Percentiles rank a stretch among this genome's conserved stretches.
These are phyloP conservation scores for Eubasilissa splendida DNA, from an alignment of 2,888 invertebrate species.

Conservation along the genomic window DNA sequence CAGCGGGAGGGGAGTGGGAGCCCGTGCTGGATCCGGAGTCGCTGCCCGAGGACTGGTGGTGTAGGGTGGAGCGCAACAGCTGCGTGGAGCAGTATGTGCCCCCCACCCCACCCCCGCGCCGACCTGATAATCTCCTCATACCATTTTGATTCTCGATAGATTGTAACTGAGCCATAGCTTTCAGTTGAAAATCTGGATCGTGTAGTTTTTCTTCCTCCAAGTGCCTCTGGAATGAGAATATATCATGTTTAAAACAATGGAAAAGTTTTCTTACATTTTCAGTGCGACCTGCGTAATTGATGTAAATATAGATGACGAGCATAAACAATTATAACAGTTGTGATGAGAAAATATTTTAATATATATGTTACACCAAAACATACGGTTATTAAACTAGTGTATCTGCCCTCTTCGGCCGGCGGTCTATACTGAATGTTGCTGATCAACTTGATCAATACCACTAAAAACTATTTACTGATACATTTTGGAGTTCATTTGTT, in stretches of 20 bases:
- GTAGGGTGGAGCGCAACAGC: conserved; percentile 63
- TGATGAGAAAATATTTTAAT: neutral
- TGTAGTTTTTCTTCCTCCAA: conserved; percentile 77
- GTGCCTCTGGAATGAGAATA: conserved; percentile 63
- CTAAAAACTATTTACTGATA: too few relatives aligned
- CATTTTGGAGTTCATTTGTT: too few relatives aligned
- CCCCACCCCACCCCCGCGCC: conserved; percentile 63
- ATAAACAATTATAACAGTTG: neutral
- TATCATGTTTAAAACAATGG: neutral
- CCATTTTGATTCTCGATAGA: conserved; percentile 74
- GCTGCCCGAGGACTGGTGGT: conserved; percentile 61
- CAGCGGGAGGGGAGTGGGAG: conserved; percentile 65
- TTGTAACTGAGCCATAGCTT: conserved; percentile 72
- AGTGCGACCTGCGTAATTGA: neutral
- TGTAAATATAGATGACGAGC: neutral
- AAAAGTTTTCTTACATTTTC: neutral
- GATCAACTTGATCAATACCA: too few relatives aligned
- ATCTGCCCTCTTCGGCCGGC: too few relatives aligned
- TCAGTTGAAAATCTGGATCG: conserved; percentile 70
- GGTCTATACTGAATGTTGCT: too few relatives aligned
- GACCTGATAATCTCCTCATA: conserved; percentile 67
- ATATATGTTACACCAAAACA: too few relatives aligned
- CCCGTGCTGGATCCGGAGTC: conserved; percentile 59
- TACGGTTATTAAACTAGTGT: too few relatives aligned
- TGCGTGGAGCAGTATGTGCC: conserved; percentile 58